Evolutionary conservation across 2,888 invertebrate species (phyloP).

Genomic region (Bugulina stolonifera): DNA sequence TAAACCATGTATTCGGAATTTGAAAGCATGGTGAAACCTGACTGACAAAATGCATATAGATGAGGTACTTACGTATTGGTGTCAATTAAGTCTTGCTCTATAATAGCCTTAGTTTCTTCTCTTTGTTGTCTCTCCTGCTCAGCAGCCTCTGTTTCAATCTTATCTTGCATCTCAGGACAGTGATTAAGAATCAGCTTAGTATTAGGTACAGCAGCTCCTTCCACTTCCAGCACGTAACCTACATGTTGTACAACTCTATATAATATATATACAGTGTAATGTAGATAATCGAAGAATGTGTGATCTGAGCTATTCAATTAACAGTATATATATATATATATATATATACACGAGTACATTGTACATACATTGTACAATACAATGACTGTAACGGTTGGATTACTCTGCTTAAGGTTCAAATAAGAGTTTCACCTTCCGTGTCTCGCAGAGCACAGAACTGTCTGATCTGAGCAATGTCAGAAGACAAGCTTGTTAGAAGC

Average conservation of each 20-base stretch:
- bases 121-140: not conserved
- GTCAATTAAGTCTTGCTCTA: slow-evolving; percentile 10
- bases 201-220: slow-evolving; percentile 36
- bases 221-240: slow-evolving; percentile 48
- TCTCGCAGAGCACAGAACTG: slow-evolving; percentile 46
- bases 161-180: slow-evolving; percentile 27
- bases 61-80: slow-evolving; percentile 22
- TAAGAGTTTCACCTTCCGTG: slow-evolving; percentile 35
- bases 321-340: no score
- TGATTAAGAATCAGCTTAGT: slow-evolving; percentile 39
- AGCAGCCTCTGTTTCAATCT: slow-evolving; percentile 15
- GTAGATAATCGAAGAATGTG: no score
- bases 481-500: slow-evolving; percentile 46
- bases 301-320: no score
- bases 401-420: not conserved
- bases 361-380: no score
- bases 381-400: no score
- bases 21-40: no score
- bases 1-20: no score
- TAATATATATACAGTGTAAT: no score
- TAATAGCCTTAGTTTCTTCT: slow-evolving; percentile 18
- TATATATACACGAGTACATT: no score
- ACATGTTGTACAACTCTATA: slow-evolving; percentile 17
- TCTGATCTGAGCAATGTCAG: slow-evolving; percentile 48
- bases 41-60: no score